These are phyloP conservation scores for Protobothrops mucrosquamatus DNA, from an alignment of 2,113 vertebrate species.

Conservation along the genomic window DNA sequence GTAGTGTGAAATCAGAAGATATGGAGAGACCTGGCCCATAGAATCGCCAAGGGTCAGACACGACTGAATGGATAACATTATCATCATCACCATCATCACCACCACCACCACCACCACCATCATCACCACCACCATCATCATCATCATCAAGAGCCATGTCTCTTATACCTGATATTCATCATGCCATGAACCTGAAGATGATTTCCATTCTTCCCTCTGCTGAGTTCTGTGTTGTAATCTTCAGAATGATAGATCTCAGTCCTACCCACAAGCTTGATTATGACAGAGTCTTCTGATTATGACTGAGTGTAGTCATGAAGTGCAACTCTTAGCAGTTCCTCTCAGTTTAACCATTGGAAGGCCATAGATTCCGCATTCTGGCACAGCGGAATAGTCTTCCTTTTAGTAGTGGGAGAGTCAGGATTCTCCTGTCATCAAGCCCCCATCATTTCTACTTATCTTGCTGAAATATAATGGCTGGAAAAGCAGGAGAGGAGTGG, in stretches of 20 bases:
- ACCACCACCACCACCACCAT: too few species aligned
- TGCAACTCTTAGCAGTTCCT: background rate
- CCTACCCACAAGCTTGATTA: background rate
- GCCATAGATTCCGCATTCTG: background rate
- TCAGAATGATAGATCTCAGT: background rate
- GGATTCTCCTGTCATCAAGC: background rate
- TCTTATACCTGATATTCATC: background rate
- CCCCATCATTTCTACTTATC: background rate
- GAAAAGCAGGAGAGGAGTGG: background rate
- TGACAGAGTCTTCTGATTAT: background rate
- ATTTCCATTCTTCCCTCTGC: background rate
- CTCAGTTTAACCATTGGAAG: background rate
- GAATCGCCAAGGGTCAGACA: too few species aligned
- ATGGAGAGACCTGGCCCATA: too few species aligned
- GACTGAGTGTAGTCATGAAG: background rate
- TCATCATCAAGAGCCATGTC: background rate
- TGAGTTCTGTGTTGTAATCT: background rate
- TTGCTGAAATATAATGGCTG: background rate
- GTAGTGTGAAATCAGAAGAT: too few species aligned
- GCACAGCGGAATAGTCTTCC: background rate
- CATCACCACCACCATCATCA: too few species aligned
- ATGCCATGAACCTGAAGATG: background rate
- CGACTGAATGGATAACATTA: too few species aligned
- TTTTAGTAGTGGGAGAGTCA: background rate
- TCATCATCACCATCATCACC: too few species aligned